Evolutionary conservation across 2,888 invertebrate species (phyloP), one percentile per base, ranked within the genome.

Genomic region (Drosophila mettleri): DNA sequence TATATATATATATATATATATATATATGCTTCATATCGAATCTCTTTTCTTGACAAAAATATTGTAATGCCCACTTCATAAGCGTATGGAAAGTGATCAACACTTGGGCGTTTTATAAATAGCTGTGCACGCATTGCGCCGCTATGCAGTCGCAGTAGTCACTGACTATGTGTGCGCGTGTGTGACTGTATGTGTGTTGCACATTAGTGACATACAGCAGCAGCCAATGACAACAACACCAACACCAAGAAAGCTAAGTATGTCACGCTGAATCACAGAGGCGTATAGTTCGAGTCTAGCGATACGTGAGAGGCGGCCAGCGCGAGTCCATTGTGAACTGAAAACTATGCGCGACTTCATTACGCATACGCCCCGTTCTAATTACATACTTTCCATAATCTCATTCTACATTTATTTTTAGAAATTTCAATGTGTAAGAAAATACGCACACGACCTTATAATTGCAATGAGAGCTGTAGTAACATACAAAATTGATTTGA

Each of bases 231-330:
- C 83, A 85, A 80, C 65, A 86, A 80, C 65, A 80, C 34, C 14
- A 20, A 45, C n/a, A 24, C n/a, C n/a, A n/a, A n/a, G 27, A 6
- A 46, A 29, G 1, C 20, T 77, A 80, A 80, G 81, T 80, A 38
- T 83, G 80, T 80, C 80, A 80, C 58, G 58, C 81, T 83, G 84
- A 80, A 86, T 83, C 80, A 80, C 78, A 80, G 80, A 86, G 83
- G 78, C 80, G 84, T 80, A 77, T 51, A 63, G 65, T 49, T 63
- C 54, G 54, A 45, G 49, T 43, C 48, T 34, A 48, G 48, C 62
- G 59, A 62, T 49, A 51, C 29, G 41, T 33, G 39, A 53, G 52
- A 59, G 58, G 49, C 31, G 58, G 49, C 31, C 18, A 57, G 24
- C n/a, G 38, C 22, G 45, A 58, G 58, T 53, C 34, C 20, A 59